A percentile compares a stretch with the other conserved stretches of the same genome.
phyloP scores from a whole-genome alignment of 2,888 invertebrate genomes.

The Lomographa bimaculata region DNA sequence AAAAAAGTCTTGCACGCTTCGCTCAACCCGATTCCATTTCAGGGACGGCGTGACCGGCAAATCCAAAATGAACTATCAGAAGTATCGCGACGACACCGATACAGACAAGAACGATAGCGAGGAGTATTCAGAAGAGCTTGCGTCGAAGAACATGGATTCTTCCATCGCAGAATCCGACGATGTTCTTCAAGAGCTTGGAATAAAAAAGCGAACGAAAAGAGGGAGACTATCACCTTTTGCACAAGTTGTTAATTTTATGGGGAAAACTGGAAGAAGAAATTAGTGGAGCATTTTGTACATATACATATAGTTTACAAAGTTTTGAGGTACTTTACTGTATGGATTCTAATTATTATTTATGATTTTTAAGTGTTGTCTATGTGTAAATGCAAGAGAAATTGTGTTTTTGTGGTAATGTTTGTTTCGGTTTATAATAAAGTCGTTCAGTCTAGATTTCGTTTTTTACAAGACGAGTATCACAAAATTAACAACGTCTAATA shows the following conservation, averaged over 20 bases:
- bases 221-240: constrained; percentile 65
- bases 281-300: constrained; percentile 44
- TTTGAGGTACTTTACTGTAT: not conserved
- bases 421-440: too few relatives aligned
- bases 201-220: constrained; percentile 58
- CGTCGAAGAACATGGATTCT: constrained; percentile 62
- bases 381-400: too few relatives aligned
- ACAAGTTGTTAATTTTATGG: constrained; percentile 75
- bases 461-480: too few relatives aligned
- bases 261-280: constrained; percentile 60
- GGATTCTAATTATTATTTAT: too few relatives aligned
- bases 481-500: too few relatives aligned
- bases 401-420: too few relatives aligned
- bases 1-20: too few relatives aligned
- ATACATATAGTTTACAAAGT: constrained; percentile 27
- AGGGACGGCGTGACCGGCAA: constrained; percentile 41
- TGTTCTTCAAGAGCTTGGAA: constrained; percentile 52
- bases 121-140: constrained; percentile 60
- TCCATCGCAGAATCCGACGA: constrained; percentile 63
- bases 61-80: constrained; percentile 48
- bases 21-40: not conserved
- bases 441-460: too few relatives aligned
- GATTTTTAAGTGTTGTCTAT: too few relatives aligned
- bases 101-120: constrained; percentile 65
- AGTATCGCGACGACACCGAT: constrained; percentile 56